Conservation (phyloP, 30 jellyfish, hydroid and myxozoan genomes). For the Nemopilema nomurai region DNA sequence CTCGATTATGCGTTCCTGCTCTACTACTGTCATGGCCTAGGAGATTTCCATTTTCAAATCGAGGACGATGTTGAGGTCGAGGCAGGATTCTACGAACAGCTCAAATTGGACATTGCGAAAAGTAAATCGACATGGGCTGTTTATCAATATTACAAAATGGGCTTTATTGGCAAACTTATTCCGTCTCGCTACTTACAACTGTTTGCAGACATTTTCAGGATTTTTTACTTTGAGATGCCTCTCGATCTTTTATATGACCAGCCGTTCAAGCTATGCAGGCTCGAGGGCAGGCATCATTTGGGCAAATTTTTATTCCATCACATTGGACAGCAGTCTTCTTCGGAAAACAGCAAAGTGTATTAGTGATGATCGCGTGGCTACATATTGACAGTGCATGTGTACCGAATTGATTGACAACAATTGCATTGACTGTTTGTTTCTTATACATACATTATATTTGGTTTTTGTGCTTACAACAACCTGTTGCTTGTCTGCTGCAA, state of each 20-base stretch:
- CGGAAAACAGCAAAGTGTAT: conserved; percentile 9
- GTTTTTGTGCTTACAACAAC: too few species aligned
- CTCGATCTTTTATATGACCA: conserved; percentile 45
- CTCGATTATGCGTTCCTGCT: conserved; percentile 76
- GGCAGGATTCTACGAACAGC: conserved; percentile 33
- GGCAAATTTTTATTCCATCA: conserved; percentile 55
- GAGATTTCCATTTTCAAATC: conserved; percentile 66
- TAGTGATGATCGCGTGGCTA: too few species aligned
- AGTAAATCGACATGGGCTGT: conserved; percentile 28
- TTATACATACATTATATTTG: too few species aligned
- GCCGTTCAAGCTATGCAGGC: neutral
- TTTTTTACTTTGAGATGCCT: conserved; percentile 68
- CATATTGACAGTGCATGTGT: too few species aligned
- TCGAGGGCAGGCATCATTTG: neutral
- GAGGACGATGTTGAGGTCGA: conserved; percentile 74
- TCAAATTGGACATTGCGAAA: conserved; percentile 19
- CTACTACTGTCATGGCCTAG: conserved; percentile 51
- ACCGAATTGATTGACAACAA: too few species aligned
- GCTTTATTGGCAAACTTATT: conserved; percentile 71
- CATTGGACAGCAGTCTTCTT: conserved; percentile 62
- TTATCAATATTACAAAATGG: conserved; percentile 52
- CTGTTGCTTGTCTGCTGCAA: too few species aligned
- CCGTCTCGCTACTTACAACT: conserved; percentile 20
- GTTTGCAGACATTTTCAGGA: conserved; percentile 40
- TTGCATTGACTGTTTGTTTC: too few species aligned